Evolutionary conservation across 2,888 invertebrate genomes (phyloP), one percentile per base, ranked within the genome.

Genomic region (Mimachlamys varia): DNA sequence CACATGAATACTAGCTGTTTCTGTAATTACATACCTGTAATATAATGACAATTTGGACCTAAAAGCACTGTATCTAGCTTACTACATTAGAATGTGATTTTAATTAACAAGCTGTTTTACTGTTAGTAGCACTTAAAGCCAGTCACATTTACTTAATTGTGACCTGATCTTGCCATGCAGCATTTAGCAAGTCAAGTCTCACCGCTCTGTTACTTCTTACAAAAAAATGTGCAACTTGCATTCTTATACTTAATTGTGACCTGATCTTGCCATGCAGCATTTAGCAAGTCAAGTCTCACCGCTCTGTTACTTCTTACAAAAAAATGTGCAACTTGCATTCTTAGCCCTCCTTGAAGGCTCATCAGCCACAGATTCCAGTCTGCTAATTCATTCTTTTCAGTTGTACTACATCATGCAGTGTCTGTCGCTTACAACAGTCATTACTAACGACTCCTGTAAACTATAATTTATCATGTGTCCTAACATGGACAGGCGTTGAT

Each of bases 191-290:
- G 44, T 44, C 62, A 62, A 22, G 76, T 76, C 76, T 76, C 76
- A 27, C 76, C 76, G 33, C 12, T 17, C 7, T 76, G 33, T 33
- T 76, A 22, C 12, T 5, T 76, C 0, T 10, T 33, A 76, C 12
- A 76, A 1, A 76, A 27, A 76, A 76, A 76, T 76, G 27, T 76
- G 62, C 62, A 27, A 13, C 27, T 5, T 76, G 33, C 27, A 76
- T 76, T 76, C 76, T 76, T 76, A 76, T n/a, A n/a, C n/a, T n/a
- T n/a, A n/a, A n/a, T n/a, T 76, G 76, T 76, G 27, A 76, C 12
- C 5, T 27, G 27, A 76, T 33, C 27, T 27, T 76, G 76, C 27
- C 27, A 76, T 76, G 76, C 76, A 33, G 76, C 13, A 76, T 76
- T 62, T 22, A 3, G 10, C 22, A 62, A 44, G 44, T 44, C 62